A percentile compares a stretch with the other conserved stretches of the same genome.
These are phyloP conservation scores for human DNA, from an alignment of 2,113 vertebrate genomes.

Conservation along the genomic window DNA sequence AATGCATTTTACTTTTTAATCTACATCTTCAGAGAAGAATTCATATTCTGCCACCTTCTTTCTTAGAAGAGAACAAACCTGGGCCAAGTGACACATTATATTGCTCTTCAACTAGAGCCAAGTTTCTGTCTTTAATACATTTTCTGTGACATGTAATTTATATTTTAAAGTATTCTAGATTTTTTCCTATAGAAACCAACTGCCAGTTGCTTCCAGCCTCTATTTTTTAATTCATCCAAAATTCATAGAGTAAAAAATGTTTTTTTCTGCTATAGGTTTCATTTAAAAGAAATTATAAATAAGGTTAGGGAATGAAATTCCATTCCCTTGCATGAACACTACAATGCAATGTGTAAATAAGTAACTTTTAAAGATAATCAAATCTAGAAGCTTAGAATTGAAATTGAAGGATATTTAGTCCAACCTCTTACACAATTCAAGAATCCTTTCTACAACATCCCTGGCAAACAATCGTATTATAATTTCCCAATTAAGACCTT, in stretches of 20 bases:
- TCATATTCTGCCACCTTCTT: background rate
- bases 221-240: slow-evolving; percentile 56
- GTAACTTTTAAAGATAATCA: slow-evolving; percentile 39
- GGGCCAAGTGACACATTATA: slow-evolving; percentile 12
- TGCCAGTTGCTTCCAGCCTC: slow-evolving; percentile 25
- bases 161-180: slow-evolving; percentile 37
- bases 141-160: slow-evolving; percentile 32
- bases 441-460: background rate
- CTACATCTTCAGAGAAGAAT: slow-evolving; percentile 28
- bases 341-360: background rate
- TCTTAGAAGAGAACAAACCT: slow-evolving; percentile 1
- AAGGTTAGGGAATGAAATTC: slow-evolving; percentile 24
- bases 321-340: slow-evolving; percentile 36
- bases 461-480: background rate
- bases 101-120: background rate
- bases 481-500: background rate
- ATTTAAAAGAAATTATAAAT: slow-evolving; percentile 46
- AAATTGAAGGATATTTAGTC: background rate
- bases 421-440: background rate
- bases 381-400: slow-evolving; percentile 29
- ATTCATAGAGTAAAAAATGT: background rate
- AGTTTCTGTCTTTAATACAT: slow-evolving; percentile 32
- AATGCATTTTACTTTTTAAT: slow-evolving; percentile 31
- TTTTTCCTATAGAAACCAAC: slow-evolving; percentile 35
- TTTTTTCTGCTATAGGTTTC: slow-evolving; percentile 25